Percentiles rank a stretch among this genome's conserved stretches.
phyloP scores from a whole-genome alignment of 2,888 invertebrate species.

The Anticlea derivata region DNA sequence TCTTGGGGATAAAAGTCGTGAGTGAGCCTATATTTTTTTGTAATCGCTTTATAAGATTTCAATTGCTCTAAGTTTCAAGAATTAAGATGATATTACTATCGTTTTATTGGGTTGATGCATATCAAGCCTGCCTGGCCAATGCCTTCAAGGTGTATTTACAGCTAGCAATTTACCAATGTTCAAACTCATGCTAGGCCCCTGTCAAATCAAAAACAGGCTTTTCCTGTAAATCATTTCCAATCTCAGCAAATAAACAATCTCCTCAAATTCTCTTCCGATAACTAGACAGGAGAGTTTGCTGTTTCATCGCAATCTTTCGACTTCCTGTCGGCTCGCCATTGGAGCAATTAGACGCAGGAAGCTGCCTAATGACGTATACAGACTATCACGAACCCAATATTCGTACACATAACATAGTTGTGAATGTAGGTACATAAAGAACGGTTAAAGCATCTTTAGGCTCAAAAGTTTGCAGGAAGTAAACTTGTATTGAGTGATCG shows the following conservation, averaged over 20 bases:
- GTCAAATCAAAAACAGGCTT: slow-evolving; percentile 5
- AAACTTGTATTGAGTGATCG: no score
- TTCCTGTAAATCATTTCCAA: slow-evolving; percentile 6
- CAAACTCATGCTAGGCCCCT: not conserved
- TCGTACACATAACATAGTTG: slow-evolving; percentile 38
- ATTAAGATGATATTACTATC: no score
- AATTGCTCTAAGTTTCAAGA: no score
- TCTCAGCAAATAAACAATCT: slow-evolving; percentile 26
- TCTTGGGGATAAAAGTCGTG: no score
- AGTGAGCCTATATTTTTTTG: no score
- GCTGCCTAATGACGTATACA: slow-evolving; percentile 66
- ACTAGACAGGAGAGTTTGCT: slow-evolving; percentile 56
- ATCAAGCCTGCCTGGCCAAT: no score
- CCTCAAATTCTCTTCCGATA: slow-evolving; percentile 37
- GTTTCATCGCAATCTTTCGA: slow-evolving; percentile 78
- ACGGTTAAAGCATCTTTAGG: no score
- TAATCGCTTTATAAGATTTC: no score
- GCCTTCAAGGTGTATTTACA: no score
- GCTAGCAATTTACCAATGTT: not conserved
- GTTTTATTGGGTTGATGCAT: no score
- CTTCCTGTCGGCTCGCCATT: slow-evolving; percentile 73
- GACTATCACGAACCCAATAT: slow-evolving; percentile 48
- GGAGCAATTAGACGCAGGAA: slow-evolving; percentile 78
- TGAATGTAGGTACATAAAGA: no score
- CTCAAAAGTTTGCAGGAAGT: no score